These are phyloP conservation scores for Hedychridium roseum DNA, from an alignment of 2,888 invertebrate species.

Conservation along the genomic window DNA sequence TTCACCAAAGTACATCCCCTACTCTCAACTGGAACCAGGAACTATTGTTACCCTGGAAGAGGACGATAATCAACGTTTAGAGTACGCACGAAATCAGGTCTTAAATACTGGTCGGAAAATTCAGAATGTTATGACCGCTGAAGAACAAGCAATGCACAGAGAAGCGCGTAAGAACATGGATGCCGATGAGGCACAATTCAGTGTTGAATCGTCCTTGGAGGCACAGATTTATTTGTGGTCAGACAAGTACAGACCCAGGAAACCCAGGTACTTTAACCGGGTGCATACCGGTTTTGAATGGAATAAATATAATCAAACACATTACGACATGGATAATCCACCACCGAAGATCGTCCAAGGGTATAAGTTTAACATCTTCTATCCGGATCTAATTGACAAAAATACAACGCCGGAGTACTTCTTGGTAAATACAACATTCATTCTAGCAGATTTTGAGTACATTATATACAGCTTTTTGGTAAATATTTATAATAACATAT, in stretches of 20 bases:
- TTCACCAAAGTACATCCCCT: slow-evolving; percentile 76
- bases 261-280: slow-evolving; percentile 97
- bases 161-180: slow-evolving; percentile 87
- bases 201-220: slow-evolving; percentile 87
- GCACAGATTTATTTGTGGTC: slow-evolving; percentile 93
- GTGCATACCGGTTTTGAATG: slow-evolving; percentile 98
- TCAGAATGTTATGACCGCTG: slow-evolving; percentile 67
- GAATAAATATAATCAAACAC: slow-evolving; percentile 99
- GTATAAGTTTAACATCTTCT: slow-evolving; percentile 99
- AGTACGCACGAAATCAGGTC: slow-evolving; percentile 76
- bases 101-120: slow-evolving; percentile 70
- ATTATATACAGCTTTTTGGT: slow-evolving; percentile 17
- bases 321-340: slow-evolving; percentile 99
- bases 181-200: slow-evolving; percentile 89
- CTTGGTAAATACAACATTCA: slow-evolving; percentile 68
- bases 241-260: slow-evolving; percentile 96
- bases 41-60: slow-evolving; percentile 79
- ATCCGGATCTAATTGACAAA: slow-evolving; percentile 97
- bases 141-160: slow-evolving; percentile 73
- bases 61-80: slow-evolving; percentile 79
- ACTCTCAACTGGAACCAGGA: slow-evolving; percentile 75
- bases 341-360: slow-evolving; percentile 99
- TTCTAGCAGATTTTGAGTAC: slow-evolving; percentile 1
- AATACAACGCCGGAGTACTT: slow-evolving; percentile 91
- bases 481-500: slow-evolving; percentile 9